Percentiles rank a stretch among this genome's conserved stretches.
Evolutionary conservation across 2,888 invertebrate genomes (phyloP).

Genomic region (Callyntrura sp.): DNA sequence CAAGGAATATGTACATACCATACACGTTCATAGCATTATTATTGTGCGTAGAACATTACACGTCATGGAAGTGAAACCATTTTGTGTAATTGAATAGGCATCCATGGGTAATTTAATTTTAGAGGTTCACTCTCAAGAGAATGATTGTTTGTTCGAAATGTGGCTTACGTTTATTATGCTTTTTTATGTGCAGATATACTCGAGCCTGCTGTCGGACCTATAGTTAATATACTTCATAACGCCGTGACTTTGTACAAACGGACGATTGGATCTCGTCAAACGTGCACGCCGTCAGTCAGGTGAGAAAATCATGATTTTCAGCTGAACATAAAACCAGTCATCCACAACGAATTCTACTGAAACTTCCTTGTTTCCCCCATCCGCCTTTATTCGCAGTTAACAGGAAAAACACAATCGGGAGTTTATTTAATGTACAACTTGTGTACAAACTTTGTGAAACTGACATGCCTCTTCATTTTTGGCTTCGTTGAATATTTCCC

Average conservation of each 20-base stretch:
- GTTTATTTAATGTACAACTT: neutral
- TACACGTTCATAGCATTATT: no score
- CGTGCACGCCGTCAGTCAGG: slow-evolving; percentile 88
- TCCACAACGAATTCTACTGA: neutral
- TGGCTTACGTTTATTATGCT: neutral
- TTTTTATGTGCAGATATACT: slow-evolving; percentile 79
- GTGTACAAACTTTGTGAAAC: neutral
- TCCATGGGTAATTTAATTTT: neutral
- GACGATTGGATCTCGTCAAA: slow-evolving; percentile 87
- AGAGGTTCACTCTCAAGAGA: neutral
- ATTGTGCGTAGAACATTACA: no score
- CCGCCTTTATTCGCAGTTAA: neutral
- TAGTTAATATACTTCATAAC: slow-evolving; percentile 84
- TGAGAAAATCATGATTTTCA: slow-evolving; percentile 84
- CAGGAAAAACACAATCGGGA: neutral
- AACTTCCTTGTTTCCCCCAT: neutral
- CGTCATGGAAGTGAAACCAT: no score
- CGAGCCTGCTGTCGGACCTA: slow-evolving; percentile 84
- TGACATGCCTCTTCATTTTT: neutral
- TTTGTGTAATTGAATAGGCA: no score
- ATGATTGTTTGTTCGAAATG: neutral
- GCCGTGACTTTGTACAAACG: slow-evolving; percentile 87
- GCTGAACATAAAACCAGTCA: neutral
- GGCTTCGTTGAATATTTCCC: no score
- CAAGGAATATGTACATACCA: no score